Conservation (phyloP, 2,888 invertebrate species). For the Pteria penguin region DNA sequence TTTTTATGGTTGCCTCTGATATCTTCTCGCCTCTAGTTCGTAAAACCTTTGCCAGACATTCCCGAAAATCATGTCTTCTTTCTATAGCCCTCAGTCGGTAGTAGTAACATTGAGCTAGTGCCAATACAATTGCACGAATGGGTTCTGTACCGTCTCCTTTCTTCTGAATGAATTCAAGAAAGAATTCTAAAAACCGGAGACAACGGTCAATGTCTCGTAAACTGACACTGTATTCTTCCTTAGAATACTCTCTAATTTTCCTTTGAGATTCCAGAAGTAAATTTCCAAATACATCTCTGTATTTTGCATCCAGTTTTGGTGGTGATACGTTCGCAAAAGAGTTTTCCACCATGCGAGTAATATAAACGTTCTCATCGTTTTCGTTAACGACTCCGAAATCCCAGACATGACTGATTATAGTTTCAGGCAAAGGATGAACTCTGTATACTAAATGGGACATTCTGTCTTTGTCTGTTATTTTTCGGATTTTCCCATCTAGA, state of each 20-base stretch:
- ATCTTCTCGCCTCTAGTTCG: not conserved
- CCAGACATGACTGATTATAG: conserved; percentile 45
- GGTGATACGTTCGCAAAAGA: not conserved
- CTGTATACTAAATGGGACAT: conserved; percentile 42
- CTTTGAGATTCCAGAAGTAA: conserved; percentile 25
- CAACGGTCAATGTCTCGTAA: conserved; percentile 36
- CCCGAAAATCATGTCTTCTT: conserved; percentile 37
- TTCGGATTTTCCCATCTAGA: conserved; percentile 24
- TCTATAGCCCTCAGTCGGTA: conserved; percentile 46
- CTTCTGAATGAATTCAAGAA: not conserved
- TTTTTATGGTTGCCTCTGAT: conserved; percentile 32
- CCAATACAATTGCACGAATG: conserved; percentile 25
- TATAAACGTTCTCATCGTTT: conserved; percentile 39
- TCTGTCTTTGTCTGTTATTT: not conserved
- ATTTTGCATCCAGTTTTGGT: not conserved
- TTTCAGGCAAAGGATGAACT: conserved; percentile 45
- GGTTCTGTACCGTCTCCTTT: not conserved
- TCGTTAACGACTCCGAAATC: conserved; percentile 38
- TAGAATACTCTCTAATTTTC: conserved; percentile 21
- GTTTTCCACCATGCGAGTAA: conserved; percentile 32
- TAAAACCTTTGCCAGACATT: conserved; percentile 30
- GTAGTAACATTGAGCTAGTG: conserved; percentile 52
- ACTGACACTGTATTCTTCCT: conserved; percentile 29
- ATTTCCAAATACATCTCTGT: not conserved
- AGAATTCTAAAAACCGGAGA: not conserved